Evolutionary conservation across 2,888 invertebrate species (phyloP).

Genomic region (Tetropium fuscum): DNA sequence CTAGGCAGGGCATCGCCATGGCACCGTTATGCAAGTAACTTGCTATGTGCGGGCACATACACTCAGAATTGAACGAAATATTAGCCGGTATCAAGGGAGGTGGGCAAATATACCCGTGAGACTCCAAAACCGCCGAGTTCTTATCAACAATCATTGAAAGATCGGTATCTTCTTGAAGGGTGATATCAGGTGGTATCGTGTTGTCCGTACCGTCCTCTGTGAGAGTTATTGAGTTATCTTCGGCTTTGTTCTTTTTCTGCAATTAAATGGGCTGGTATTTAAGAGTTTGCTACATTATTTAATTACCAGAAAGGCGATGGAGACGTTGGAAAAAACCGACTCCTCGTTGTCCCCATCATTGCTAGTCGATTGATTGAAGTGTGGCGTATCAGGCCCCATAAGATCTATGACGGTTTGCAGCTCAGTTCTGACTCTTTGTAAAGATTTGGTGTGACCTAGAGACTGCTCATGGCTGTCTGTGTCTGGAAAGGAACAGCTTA

Average conservation of each 20-base stretch:
- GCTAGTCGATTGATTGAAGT: slow-evolving; percentile 41
- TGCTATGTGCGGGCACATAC: slow-evolving; percentile 49
- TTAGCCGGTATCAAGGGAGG: slow-evolving; percentile 45
- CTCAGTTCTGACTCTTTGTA: slow-evolving; percentile 43
- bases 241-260: slow-evolving; percentile 7
- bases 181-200: slow-evolving; percentile 35
- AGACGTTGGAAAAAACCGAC: slow-evolving; percentile 39
- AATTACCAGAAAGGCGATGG: slow-evolving; percentile 28
- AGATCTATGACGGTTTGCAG: slow-evolving; percentile 51
- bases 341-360: slow-evolving; percentile 50
- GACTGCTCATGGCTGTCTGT: slow-evolving; percentile 11
- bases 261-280: background rate
- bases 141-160: slow-evolving; percentile 30
- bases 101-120: slow-evolving; percentile 41
- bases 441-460: slow-evolving; percentile 13
- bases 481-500: slow-evolving; percentile 11
- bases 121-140: slow-evolving; percentile 13
- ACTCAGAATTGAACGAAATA: slow-evolving; percentile 45
- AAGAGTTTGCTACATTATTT: background rate
- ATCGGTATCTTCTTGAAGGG: slow-evolving; percentile 31
- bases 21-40: slow-evolving; percentile 37
- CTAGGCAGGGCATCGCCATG: slow-evolving; percentile 5
- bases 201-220: slow-evolving; percentile 16
- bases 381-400: slow-evolving; percentile 51
- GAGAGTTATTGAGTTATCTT: slow-evolving; percentile 15